A percentile compares a stretch with the other conserved stretches of the same genome.
phyloP scores from a whole-genome alignment of 2,888 invertebrate genomes.

The Melanostoma mellinum region DNA sequence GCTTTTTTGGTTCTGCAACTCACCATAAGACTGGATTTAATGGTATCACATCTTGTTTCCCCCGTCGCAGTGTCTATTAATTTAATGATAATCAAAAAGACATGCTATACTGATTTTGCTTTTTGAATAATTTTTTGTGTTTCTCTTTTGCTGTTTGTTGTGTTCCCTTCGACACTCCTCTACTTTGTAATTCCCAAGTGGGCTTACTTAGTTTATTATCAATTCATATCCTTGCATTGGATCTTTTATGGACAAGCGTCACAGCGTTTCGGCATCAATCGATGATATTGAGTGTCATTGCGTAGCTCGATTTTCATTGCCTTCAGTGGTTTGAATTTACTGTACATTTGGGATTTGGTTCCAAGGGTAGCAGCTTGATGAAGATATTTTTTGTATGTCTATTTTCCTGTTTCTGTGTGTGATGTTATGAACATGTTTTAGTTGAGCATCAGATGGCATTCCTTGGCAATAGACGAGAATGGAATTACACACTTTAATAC shows the following conservation, averaged over 20 bases:
- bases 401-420: constrained; percentile 10
- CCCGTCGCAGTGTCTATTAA: constrained; percentile 47
- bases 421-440: constrained; percentile 45
- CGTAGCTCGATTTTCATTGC: constrained; percentile 52
- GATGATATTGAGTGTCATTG: constrained; percentile 62
- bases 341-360: constrained; percentile 51
- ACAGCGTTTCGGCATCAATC: constrained; percentile 54
- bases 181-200: constrained; percentile 70
- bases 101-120: background rate
- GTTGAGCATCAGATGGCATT: constrained; percentile 64
- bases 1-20: background rate
- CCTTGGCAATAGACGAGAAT: constrained; percentile 59
- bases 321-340: constrained; percentile 57
- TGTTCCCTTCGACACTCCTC: constrained; percentile 13
- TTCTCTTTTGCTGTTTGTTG: constrained; percentile 1
- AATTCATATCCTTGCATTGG: constrained; percentile 71
- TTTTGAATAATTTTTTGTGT: constrained; percentile 26
- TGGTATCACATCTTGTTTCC: constrained; percentile 23
- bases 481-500: constrained; percentile 58
- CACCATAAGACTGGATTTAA: constrained; percentile 35
- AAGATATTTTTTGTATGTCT: constrained; percentile 12
- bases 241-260: constrained; percentile 47
- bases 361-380: background rate
- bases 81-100: constrained; percentile 63
- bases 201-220: constrained; percentile 74